These are phyloP conservation scores for Synodontis membranacea DNA, from an alignment of 2,113 vertebrate species.

Conservation along the genomic window DNA sequence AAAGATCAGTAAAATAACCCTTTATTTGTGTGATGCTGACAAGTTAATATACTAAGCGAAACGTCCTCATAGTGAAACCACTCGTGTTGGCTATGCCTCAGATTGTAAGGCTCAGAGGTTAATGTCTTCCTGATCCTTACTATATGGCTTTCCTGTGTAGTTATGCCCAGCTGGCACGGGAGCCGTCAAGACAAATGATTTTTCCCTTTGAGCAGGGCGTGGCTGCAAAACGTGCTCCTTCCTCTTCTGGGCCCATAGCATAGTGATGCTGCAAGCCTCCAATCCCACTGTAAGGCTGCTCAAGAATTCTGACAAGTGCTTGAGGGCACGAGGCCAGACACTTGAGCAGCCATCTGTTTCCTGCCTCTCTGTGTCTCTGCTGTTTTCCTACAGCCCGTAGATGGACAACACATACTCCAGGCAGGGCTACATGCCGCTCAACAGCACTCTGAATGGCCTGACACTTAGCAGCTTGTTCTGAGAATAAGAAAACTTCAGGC, in stretches of 20 bases:
- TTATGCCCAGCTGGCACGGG: constrained; percentile 31
- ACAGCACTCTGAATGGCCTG: constrained; percentile 20
- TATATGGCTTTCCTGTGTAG: constrained; percentile 6
- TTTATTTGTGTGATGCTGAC: background rate
- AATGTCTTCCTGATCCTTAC: constrained; percentile 34
- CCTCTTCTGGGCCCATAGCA: constrained; percentile 1
- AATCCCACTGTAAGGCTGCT: constrained; percentile 25
- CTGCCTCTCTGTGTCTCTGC: constrained; percentile 23
- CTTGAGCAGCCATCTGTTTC: constrained; percentile 53
- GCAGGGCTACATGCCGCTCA: constrained; percentile 31
- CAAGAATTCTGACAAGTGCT: constrained; percentile 54
- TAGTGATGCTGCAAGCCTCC: constrained; percentile 23
- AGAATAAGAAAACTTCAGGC: constrained; percentile 37
- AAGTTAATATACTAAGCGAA: background rate
- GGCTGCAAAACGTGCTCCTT: constrained; percentile 38
- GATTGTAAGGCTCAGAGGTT: constrained; percentile 18
- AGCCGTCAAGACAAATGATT: constrained; percentile 34
- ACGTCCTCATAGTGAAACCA: constrained; percentile 11
- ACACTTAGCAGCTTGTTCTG: constrained; percentile 45
- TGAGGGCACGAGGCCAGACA: constrained; percentile 47
- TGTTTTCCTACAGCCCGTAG: constrained; percentile 32
- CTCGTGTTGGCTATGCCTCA: background rate
- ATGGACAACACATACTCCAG: constrained; percentile 35
- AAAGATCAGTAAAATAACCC: background rate
- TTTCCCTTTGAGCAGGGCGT: constrained; percentile 17